These are phyloP conservation scores for Pristionchus japonicus DNA, from an alignment of 2,888 invertebrate species.

Conservation along the genomic window DNA sequence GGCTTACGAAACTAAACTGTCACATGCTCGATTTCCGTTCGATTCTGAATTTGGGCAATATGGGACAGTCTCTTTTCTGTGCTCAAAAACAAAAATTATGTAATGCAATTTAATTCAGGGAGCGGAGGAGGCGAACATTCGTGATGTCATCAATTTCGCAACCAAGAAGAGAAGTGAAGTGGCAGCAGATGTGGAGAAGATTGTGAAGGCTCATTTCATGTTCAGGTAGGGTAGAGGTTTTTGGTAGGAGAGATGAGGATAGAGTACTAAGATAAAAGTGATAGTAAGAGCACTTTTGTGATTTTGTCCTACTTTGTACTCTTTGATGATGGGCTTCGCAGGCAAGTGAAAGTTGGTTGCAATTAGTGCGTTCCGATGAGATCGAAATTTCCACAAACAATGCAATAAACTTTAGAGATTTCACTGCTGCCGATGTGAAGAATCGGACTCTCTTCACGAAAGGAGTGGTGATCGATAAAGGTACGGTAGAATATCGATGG, in stretches of 20 bases:
- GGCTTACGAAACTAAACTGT: too few species aligned
- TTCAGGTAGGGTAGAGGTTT: neutral
- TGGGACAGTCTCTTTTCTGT: too few species aligned
- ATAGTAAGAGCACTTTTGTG: neutral
- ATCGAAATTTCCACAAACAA: too few species aligned
- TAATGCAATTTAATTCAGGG: neutral
- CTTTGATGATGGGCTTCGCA: neutral
- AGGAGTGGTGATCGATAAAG: neutral
- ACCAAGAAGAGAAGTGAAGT: neutral
- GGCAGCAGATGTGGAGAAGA: neutral
- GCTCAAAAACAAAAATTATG: neutral
- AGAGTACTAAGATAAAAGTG: too few species aligned
- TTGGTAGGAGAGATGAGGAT: neutral
- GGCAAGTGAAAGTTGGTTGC: neutral
- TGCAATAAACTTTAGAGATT: too few species aligned
- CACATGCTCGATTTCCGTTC: too few species aligned
- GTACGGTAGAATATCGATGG: neutral
- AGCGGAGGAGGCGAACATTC: neutral
- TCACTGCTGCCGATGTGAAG: neutral
- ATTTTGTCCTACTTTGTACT: neutral
- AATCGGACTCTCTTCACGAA: neutral
- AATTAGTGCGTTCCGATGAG: too few species aligned
- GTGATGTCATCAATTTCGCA: neutral
- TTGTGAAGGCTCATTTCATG: constrained; percentile 15
- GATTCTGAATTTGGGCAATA: too few species aligned